phyloP scores from a whole-genome alignment of 2,797 vertebrate species.

The Channa striata region DNA sequence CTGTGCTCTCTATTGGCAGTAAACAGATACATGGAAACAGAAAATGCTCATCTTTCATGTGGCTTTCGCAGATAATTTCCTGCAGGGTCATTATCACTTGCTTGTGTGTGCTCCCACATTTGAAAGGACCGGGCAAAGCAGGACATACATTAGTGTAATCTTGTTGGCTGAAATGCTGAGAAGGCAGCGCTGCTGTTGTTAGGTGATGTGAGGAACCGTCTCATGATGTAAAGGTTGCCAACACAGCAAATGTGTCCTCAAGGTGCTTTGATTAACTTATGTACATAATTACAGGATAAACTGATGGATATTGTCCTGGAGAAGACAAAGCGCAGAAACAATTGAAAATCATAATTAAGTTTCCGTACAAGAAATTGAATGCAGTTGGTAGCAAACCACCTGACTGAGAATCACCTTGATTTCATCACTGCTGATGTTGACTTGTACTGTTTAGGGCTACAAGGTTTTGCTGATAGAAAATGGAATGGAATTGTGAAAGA shows the following conservation, averaged over 20 bases:
- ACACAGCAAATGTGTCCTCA: conserved; percentile 19
- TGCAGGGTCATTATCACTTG: conserved; percentile 30
- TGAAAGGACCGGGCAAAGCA: conserved; percentile 33
- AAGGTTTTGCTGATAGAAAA: conserved; percentile 3
- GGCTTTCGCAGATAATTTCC: conserved; percentile 23
- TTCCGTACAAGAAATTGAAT: neutral
- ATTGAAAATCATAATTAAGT: neutral
- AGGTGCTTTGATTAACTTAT: neutral
- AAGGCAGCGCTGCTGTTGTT: conserved; percentile 30
- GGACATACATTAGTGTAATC: conserved; percentile 5
- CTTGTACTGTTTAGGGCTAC: neutral
- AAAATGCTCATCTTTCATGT: conserved; percentile 28
- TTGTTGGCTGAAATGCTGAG: conserved; percentile 34
- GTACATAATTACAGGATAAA: neutral
- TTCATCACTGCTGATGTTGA: conserved; percentile 22
- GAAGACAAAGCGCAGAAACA: neutral
- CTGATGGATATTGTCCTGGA: neutral
- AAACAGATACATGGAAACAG: conserved; percentile 25
- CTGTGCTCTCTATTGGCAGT: conserved; percentile 13
- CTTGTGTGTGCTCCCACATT: conserved; percentile 28
- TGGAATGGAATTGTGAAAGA: neutral
- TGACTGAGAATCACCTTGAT: conserved; percentile 11
- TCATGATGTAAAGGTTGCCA: conserved; percentile 18
- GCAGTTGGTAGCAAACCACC: conserved; percentile 10
- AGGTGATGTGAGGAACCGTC: conserved; percentile 10